A percentile compares a stretch with the other conserved stretches of the same genome.
Evolutionary conservation across 2,888 invertebrate species (phyloP).

Genomic region (Herminia tarsipennalis): DNA sequence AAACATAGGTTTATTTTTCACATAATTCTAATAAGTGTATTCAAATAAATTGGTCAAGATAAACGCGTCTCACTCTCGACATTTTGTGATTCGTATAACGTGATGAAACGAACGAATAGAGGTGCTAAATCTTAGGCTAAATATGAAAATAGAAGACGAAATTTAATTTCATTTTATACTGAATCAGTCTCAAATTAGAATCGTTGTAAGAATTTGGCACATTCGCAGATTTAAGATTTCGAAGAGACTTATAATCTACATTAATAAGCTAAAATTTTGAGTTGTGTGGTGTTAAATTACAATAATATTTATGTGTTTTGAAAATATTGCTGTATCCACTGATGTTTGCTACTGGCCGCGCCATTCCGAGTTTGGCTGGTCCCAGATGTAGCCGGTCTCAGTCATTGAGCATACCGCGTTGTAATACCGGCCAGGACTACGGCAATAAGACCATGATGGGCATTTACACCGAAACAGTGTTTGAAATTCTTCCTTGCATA

Average conservation of each 20-base stretch:
- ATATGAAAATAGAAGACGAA: conserved; percentile 79
- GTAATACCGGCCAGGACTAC: conserved; percentile 95
- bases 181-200: conserved; percentile 79
- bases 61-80: conserved; percentile 29
- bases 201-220: conserved; percentile 71
- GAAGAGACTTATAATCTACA: conserved; percentile 35
- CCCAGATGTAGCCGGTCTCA: conserved; percentile 96
- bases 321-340: conserved; percentile 9
- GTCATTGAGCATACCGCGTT: conserved; percentile 96
- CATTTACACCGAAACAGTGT: conserved; percentile 94
- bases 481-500: conserved; percentile 96
- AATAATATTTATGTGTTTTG: conserved; percentile 19
- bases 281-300: conserved; percentile 24
- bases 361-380: conserved; percentile 88
- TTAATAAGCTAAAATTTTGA: conserved; percentile 35
- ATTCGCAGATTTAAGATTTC: conserved; percentile 41
- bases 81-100: conserved; percentile 33
- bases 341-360: conserved; percentile 61
- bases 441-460: conserved; percentile 94
- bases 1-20: conserved; percentile 68
- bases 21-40: conserved; percentile 59
- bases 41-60: conserved; percentile 54
- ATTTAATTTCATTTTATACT: conserved; percentile 71
- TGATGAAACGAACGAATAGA: conserved; percentile 43
- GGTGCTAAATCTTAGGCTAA: conserved; percentile 54